A percentile compares a stretch with the other conserved stretches of the same genome.
phyloP scores from a whole-genome alignment of 2,797 vertebrate genomes.

The Ptychobarbus kaznakovi region DNA sequence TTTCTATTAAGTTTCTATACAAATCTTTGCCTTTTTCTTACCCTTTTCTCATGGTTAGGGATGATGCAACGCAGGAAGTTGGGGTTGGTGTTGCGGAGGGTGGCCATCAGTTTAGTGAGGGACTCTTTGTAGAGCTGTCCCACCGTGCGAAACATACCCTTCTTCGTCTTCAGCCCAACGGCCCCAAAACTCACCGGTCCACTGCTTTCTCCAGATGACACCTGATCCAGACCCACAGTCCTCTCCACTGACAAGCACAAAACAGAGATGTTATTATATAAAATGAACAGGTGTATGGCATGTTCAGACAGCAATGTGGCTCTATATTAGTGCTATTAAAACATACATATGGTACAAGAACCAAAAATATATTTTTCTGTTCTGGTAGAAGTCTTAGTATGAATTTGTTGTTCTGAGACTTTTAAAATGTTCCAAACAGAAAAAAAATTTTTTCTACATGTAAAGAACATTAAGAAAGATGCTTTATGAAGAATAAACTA shows the following conservation, averaged over 20 bases:
- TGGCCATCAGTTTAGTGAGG: slow-evolving; percentile 91
- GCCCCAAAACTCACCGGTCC: slow-evolving; percentile 81
- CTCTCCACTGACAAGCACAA: slow-evolving; percentile 83
- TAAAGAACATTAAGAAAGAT: neutral
- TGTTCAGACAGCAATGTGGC: neutral
- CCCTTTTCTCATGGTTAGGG: slow-evolving; percentile 92
- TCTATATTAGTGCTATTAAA: neutral
- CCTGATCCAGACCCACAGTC: slow-evolving; percentile 90
- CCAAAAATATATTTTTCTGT: neutral
- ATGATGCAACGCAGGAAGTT: slow-evolving; percentile 94
- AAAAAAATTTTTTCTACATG: neutral
- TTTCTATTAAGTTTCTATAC: neutral
- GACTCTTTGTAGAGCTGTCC: slow-evolving; percentile 94
- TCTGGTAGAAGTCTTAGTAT: neutral
- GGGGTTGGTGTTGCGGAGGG: slow-evolving; percentile 91
- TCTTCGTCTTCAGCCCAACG: slow-evolving; percentile 87
- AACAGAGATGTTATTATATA: neutral
- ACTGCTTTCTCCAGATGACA: slow-evolving; percentile 83
- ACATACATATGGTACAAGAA: neutral
- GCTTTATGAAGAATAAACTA: slow-evolving; percentile 5
- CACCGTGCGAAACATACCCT: slow-evolving; percentile 93
- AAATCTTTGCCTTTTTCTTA: slow-evolving; percentile 64
- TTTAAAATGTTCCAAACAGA: slow-evolving; percentile 18
- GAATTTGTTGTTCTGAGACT: neutral
- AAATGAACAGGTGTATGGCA: neutral